These are phyloP conservation scores for Cepphus grylle DNA, from an alignment of 2,113 vertebrate species.

Conservation along the genomic window DNA sequence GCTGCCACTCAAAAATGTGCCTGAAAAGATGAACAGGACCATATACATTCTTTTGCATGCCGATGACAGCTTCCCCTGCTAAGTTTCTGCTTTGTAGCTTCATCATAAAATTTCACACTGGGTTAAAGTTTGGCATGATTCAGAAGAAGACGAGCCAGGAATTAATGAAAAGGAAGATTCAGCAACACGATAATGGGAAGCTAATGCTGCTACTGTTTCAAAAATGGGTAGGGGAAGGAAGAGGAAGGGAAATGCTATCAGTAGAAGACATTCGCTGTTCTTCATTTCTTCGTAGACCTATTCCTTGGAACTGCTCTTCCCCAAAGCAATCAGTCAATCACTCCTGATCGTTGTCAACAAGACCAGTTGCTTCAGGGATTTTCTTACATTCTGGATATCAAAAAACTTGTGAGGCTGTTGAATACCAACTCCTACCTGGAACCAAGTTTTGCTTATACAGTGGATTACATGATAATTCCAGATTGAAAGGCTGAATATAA, in stretches of 20 bases:
- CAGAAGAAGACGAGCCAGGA: background rate
- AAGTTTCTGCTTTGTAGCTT: background rate
- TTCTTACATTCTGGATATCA: background rate
- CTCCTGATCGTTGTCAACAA: background rate
- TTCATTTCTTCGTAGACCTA: background rate
- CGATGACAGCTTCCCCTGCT: background rate
- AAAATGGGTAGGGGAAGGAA: background rate
- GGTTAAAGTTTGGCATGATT: background rate
- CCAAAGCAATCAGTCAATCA: background rate
- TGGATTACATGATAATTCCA: background rate
- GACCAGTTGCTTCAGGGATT: background rate
- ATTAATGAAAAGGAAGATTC: background rate
- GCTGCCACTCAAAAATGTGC: background rate
- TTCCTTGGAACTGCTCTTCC: background rate
- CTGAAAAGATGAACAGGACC: background rate
- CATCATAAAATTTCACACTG: background rate
- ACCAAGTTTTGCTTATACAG: background rate
- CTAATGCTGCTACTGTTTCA: background rate
- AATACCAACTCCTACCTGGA: background rate
- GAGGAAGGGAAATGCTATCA: background rate
- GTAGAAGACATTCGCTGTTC: background rate
- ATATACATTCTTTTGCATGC: background rate
- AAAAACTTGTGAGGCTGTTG: background rate
- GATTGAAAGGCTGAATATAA: background rate
- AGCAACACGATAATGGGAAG: background rate